These are phyloP conservation scores for Reinhardtius hippoglossoides DNA, from an alignment of 2,113 vertebrate species.

Conservation along the genomic window DNA sequence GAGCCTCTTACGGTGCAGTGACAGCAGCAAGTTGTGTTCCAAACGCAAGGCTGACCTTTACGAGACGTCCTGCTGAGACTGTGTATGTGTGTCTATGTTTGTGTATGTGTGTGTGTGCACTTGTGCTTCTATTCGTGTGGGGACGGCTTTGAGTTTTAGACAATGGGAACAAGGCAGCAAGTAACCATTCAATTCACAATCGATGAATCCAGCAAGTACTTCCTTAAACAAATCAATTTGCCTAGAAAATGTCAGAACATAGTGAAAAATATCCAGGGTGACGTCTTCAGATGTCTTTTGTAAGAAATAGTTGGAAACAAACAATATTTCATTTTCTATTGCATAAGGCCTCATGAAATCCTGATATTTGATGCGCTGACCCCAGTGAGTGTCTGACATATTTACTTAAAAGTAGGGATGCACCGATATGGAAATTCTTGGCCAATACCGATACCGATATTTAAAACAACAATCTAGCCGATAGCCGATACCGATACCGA, in stretches of 20 bases:
- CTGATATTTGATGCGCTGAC: not conserved
- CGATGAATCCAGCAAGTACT: not conserved
- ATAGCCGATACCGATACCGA: too few relatives aligned
- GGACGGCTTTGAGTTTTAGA: not conserved
- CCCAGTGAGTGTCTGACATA: not conserved
- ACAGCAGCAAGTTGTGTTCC: constrained; percentile 44
- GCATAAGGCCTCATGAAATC: too few relatives aligned
- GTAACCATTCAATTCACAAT: not conserved
- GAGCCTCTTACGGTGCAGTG: constrained; percentile 25
- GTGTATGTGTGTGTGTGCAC: constrained; percentile 6
- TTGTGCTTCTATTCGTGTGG: constrained; percentile 14
- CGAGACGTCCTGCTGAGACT: constrained; percentile 43
- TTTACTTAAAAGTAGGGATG: not conserved
- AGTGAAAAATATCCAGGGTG: not conserved
- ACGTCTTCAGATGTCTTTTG: not conserved
- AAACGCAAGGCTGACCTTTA: constrained; percentile 67
- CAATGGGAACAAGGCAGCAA: not conserved
- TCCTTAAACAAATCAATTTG: not conserved
- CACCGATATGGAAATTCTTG: too few relatives aligned
- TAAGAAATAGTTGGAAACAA: not conserved
- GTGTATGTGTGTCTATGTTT: constrained; percentile 2
- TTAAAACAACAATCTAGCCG: too few relatives aligned
- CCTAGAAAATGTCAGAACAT: not conserved
- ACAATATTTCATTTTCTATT: too few relatives aligned
- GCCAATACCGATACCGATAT: too few relatives aligned